These are phyloP conservation scores for Apotomis betuletana DNA, from an alignment of 2,888 invertebrate species.

Conservation along the genomic window DNA sequence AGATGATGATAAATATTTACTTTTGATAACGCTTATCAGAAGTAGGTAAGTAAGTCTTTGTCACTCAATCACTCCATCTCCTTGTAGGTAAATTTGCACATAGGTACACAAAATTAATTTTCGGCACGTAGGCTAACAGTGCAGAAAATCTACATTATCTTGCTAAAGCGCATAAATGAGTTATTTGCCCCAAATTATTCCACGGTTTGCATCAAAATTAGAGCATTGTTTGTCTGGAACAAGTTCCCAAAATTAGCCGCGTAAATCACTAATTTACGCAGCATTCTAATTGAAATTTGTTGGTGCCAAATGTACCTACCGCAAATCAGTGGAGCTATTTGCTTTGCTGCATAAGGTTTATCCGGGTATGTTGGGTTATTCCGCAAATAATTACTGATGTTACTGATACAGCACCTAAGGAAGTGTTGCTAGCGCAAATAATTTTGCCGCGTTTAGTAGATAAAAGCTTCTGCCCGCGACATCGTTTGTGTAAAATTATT, in stretches of 20 bases:
- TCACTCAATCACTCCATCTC: no score
- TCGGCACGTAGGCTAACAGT: neutral
- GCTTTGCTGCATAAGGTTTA: neutral
- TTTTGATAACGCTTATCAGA: no score
- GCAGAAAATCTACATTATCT: neutral
- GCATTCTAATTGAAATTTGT: constrained; percentile 16
- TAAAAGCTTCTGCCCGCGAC: no score
- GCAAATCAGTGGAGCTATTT: constrained; percentile 8
- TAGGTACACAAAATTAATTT: neutral
- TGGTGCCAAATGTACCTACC: neutral
- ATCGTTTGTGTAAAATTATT: no score
- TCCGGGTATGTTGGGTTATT: no score
- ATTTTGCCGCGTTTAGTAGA: no score
- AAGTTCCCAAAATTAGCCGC: neutral
- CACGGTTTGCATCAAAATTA: neutral
- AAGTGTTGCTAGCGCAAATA: no score
- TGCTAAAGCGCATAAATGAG: neutral
- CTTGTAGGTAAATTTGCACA: no score
- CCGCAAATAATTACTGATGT: no score
- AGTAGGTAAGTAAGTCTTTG: no score
- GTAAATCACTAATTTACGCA: constrained; percentile 13
- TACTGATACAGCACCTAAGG: no score
- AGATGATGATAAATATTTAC: no score
- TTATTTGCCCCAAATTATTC: neutral
- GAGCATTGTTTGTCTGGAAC: neutral